Percentiles rank a stretch among this genome's conserved stretches.
Evolutionary conservation across 92 coral and sea anemone genomes (phyloP).

Genomic region (Muricea muricata): DNA sequence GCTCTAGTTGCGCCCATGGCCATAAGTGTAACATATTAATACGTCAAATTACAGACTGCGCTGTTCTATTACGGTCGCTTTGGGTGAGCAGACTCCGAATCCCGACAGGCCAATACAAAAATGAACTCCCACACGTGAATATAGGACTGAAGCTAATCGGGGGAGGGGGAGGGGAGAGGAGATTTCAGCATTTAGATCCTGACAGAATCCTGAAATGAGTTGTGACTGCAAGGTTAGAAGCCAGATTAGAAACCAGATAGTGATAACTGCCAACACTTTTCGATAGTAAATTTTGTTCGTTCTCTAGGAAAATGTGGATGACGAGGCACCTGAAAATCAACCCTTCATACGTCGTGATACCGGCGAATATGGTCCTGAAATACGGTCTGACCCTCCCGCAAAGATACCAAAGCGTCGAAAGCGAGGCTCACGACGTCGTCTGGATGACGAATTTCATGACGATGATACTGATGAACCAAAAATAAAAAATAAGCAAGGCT

Average conservation of each 20-base stretch:
- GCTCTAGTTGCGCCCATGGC: too few relatives aligned
- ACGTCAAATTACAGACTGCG: too few relatives aligned
- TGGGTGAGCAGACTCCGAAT: too few relatives aligned
- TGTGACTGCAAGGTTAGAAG: too few relatives aligned
- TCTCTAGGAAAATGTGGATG: constrained; percentile 26
- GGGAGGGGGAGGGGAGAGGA: too few relatives aligned
- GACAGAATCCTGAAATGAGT: too few relatives aligned
- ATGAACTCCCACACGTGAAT: too few relatives aligned
- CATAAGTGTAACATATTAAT: too few relatives aligned
- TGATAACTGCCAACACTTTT: background rate
- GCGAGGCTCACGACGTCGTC: constrained; percentile 32
- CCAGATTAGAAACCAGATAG: background rate
- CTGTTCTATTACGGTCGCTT: too few relatives aligned
- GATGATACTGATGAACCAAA: constrained; percentile 20
- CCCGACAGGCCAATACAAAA: too few relatives aligned
- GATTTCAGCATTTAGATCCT: too few relatives aligned
- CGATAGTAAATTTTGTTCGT: background rate
- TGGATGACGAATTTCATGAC: constrained; percentile 23
- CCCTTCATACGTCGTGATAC: constrained; percentile 19
- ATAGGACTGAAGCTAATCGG: too few relatives aligned
- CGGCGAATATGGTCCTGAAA: constrained; percentile 28
- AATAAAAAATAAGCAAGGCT: background rate
- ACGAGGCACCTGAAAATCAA: constrained; percentile 7
- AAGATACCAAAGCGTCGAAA: constrained; percentile 44
- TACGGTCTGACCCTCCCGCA: constrained; percentile 38